Evolutionary conservation across 2,113 vertebrate genomes (phyloP).

Genomic region (Phodopus roborovskii): DNA sequence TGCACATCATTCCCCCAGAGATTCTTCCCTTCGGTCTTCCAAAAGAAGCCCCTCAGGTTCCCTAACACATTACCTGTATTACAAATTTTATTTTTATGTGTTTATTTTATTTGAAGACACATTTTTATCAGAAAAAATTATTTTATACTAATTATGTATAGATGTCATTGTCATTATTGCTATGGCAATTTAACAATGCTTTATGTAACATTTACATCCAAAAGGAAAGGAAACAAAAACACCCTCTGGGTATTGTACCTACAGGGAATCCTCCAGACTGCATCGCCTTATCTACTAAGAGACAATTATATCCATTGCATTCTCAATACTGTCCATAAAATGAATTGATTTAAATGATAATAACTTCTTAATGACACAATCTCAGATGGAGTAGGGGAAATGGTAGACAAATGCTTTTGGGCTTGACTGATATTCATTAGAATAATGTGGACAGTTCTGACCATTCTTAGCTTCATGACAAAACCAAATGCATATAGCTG

Average conservation of each 20-base stretch:
- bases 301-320: not conserved
- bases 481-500: not conserved
- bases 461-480: slow-evolving; percentile 24
- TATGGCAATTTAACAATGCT: not conserved
- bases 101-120: not conserved
- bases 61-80: not conserved
- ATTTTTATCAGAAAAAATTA: not conserved
- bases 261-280: not conserved
- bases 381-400: not conserved
- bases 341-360: not conserved
- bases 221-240: not conserved
- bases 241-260: not conserved
- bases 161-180: not conserved
- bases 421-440: not conserved
- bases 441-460: not conserved
- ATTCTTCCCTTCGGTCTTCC: not conserved
- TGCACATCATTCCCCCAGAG: not conserved
- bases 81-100: not conserved
- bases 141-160: not conserved
- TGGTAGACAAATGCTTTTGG: not conserved
- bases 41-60: not conserved
- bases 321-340: slow-evolving; percentile 32
- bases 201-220: not conserved
- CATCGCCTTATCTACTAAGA: not conserved
- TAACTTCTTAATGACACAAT: not conserved